These are phyloP conservation scores for Notiomystis cincta DNA, from an alignment of 2,113 vertebrate genomes.

Conservation along the genomic window DNA sequence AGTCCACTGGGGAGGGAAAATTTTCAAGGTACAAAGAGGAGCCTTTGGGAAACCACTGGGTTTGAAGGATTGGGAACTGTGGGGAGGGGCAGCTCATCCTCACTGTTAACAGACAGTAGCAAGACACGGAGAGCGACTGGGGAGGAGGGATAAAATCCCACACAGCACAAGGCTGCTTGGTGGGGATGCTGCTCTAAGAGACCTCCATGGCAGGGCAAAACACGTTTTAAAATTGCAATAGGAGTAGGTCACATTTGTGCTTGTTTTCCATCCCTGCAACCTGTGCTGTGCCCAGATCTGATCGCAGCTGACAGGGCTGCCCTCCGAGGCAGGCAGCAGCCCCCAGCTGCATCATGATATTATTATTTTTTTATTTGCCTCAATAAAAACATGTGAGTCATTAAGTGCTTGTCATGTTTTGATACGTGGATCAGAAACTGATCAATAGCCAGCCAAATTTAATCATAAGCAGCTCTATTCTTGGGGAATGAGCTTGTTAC, in stretches of 20 bases:
- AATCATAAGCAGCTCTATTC: conserved; percentile 73
- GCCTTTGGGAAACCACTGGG: background rate
- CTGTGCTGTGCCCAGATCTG: background rate
- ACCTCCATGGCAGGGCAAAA: background rate
- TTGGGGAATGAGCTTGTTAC: conserved; percentile 70
- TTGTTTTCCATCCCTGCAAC: background rate
- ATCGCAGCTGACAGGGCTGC: background rate
- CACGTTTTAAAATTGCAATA: background rate
- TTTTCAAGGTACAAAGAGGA: background rate
- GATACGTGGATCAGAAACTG: conserved; percentile 66
- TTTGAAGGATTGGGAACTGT: background rate
- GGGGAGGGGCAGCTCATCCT: background rate
- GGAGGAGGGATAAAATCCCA: background rate
- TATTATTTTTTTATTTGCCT: conserved; percentile 39
- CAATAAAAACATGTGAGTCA: conserved; percentile 58
- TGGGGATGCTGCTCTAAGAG: background rate
- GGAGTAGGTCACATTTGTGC: background rate
- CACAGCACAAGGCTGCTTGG: background rate
- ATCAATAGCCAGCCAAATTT: conserved; percentile 76
- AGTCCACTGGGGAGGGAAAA: background rate
- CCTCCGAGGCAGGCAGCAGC: background rate
- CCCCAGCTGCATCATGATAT: background rate
- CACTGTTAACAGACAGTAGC: background rate
- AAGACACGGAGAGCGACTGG: background rate
- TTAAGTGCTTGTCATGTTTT: conserved; percentile 71